Conservation (phyloP, 2,888 invertebrate species). For the Drosophila colorata region DNA sequence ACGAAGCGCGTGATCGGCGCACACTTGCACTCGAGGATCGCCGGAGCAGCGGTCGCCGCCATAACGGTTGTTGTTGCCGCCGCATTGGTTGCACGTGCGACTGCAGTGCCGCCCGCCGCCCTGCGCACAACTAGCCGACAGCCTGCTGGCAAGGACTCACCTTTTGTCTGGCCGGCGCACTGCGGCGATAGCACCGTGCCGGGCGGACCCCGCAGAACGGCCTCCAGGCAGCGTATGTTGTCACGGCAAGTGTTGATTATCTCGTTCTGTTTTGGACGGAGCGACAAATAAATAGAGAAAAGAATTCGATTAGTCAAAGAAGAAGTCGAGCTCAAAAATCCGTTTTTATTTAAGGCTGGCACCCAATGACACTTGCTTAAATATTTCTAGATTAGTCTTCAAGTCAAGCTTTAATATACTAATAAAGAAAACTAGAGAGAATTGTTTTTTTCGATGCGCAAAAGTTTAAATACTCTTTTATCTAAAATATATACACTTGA, state of each 20-base stretch:
- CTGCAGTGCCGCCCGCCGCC: conserved; percentile 17
- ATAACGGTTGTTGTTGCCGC: conserved; percentile 8
- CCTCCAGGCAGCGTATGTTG: conserved; percentile 92
- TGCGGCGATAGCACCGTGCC: conserved; percentile 86
- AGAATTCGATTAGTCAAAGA: conserved; percentile 2
- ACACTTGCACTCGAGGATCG: conserved; percentile 82
- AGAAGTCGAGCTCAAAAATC: no score
- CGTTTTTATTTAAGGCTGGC: no score
- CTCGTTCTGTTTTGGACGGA: conserved; percentile 89
- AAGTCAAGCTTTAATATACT: no score
- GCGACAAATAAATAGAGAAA: not conserved
- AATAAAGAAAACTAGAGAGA: no score
- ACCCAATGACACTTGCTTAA: no score
- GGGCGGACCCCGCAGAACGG: conserved; percentile 87
- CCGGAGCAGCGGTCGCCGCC: conserved; percentile 3
- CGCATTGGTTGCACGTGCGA: conserved; percentile 5
- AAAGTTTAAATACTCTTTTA: no score
- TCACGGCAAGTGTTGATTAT: conserved; percentile 94
- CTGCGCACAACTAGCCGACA: conserved; percentile 32
- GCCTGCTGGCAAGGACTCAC: conserved; percentile 84
- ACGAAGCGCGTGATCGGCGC: conserved; percentile 85
- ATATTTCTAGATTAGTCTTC: not conserved
- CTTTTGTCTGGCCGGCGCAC: conserved; percentile 88
- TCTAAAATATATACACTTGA: no score
- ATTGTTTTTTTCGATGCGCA: no score